Conservation (phyloP, 1,140 invertebrate genomes). For the Eriosoma lanigerum region DNA sequence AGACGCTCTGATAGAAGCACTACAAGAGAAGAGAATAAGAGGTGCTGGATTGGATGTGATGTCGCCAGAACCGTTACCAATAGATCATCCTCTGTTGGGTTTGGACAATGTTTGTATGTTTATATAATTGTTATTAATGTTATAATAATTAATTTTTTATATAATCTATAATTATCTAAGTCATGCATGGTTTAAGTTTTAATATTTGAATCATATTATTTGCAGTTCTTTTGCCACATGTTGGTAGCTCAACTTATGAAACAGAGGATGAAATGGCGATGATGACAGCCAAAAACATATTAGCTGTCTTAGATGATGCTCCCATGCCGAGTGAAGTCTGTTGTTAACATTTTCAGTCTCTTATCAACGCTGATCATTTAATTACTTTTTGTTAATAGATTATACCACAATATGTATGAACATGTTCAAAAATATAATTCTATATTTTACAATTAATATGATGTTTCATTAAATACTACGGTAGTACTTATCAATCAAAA, state of each 20-base stretch:
- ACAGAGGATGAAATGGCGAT: constrained; percentile 78
- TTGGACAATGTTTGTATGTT: constrained; percentile 74
- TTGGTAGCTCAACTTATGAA: constrained; percentile 80
- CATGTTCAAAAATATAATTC: not conserved
- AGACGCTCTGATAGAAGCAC: constrained; percentile 72
- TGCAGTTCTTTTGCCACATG: constrained; percentile 66
- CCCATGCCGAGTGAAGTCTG: constrained; percentile 61
- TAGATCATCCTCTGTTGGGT: constrained; percentile 74
- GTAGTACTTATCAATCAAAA: too few species aligned
- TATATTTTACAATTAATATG: too few species aligned
- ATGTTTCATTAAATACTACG: too few species aligned
- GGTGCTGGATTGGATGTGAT: constrained; percentile 92
- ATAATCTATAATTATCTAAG: not conserved
- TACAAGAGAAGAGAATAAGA: constrained; percentile 71
- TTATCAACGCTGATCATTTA: too few species aligned
- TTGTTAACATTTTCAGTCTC: not conserved
- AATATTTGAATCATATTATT: not conserved
- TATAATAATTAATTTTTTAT: not conserved
- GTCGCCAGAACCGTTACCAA: constrained; percentile 84
- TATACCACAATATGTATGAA: too few species aligned
- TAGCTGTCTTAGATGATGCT: constrained; percentile 71
- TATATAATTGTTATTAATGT: not conserved
- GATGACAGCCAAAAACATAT: constrained; percentile 76
- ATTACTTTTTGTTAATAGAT: too few species aligned
- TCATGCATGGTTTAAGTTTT: not conserved